phyloP scores from a whole-genome alignment of 53 echinoderm and acorn worm genomes.

The Stichopus horrens region DNA sequence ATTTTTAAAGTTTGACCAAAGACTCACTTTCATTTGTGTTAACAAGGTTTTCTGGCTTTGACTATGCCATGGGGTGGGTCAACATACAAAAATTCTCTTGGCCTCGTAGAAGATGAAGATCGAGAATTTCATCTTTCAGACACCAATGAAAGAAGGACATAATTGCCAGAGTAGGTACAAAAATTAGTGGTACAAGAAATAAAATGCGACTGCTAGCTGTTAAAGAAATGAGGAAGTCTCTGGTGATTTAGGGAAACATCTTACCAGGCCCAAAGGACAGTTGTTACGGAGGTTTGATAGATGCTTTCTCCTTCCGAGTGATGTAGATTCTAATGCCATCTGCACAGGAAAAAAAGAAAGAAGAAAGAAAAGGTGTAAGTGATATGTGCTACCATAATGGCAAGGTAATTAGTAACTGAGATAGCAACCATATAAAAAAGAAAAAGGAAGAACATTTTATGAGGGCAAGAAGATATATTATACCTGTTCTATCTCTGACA shows the following conservation, averaged over 20 bases:
- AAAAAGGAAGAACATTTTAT: neutral
- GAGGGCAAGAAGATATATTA: neutral
- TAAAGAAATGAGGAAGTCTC: neutral
- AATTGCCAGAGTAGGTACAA: too few species aligned
- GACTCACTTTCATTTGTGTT: too few species aligned
- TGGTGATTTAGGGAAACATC: conserved; percentile 48
- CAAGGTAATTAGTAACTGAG: conserved; percentile 30
- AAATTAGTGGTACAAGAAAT: too few species aligned
- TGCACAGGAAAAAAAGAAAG: conserved; percentile 50
- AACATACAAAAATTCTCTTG: too few species aligned
- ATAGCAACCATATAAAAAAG: conserved; percentile 2
- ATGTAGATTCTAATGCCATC: conserved; percentile 88
- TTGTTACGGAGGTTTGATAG: conserved; percentile 65
- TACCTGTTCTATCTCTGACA: neutral
- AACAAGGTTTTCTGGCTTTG: too few species aligned
- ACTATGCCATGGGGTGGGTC: too few species aligned
- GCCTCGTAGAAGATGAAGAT: too few species aligned
- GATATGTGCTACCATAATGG: conserved; percentile 22
- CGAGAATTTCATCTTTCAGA: too few species aligned
- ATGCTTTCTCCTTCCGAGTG: conserved; percentile 81
- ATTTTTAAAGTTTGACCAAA: too few species aligned
- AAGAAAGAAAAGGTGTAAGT: neutral
- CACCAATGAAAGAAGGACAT: too few species aligned
- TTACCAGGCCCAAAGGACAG: conserved; percentile 91
- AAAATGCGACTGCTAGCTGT: too few species aligned